These are phyloP conservation scores for Drosophila prolongata DNA, from an alignment of 2,888 invertebrate species.

Conservation along the genomic window DNA sequence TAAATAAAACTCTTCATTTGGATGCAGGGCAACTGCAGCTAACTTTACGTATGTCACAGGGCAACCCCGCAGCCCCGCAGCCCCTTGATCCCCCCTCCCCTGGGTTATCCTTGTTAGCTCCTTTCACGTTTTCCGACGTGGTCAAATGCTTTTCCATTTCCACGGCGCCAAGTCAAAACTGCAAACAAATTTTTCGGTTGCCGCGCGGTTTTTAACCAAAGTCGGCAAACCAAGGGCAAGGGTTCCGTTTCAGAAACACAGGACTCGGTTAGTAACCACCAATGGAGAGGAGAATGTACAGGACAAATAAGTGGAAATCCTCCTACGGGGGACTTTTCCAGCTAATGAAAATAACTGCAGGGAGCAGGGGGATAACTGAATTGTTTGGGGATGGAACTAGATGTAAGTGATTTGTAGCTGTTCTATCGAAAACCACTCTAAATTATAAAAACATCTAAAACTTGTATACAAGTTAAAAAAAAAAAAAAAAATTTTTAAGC, in stretches of 20 bases:
- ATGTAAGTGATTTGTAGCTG: too few relatives aligned
- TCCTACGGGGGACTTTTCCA: too few relatives aligned
- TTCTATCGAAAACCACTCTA: too few relatives aligned
- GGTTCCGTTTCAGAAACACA: background rate
- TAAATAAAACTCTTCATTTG: conserved; percentile 69
- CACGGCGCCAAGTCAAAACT: conserved; percentile 44
- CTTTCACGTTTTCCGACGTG: conserved; percentile 52
- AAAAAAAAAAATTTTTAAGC: too few relatives aligned
- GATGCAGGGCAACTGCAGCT: conserved; percentile 62
- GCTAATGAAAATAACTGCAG: too few relatives aligned
- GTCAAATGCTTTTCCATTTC: conserved; percentile 71
- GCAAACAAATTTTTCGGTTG: conserved; percentile 61
- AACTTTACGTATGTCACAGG: conserved; percentile 42
- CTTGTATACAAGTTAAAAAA: too few relatives aligned
- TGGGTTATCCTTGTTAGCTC: conserved; percentile 11
- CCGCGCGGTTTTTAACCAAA: conserved; percentile 45
- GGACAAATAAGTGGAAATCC: background rate
- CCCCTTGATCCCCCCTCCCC: background rate
- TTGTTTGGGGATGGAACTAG: too few relatives aligned
- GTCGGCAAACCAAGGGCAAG: conserved; percentile 7
- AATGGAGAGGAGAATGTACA: background rate
- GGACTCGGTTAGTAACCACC: background rate
- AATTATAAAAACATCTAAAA: too few relatives aligned
- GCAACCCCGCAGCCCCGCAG: background rate
- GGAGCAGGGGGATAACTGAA: too few relatives aligned